phyloP scores from a whole-genome alignment of 2,888 invertebrate species.

The Eupithecia tripunctaria region DNA sequence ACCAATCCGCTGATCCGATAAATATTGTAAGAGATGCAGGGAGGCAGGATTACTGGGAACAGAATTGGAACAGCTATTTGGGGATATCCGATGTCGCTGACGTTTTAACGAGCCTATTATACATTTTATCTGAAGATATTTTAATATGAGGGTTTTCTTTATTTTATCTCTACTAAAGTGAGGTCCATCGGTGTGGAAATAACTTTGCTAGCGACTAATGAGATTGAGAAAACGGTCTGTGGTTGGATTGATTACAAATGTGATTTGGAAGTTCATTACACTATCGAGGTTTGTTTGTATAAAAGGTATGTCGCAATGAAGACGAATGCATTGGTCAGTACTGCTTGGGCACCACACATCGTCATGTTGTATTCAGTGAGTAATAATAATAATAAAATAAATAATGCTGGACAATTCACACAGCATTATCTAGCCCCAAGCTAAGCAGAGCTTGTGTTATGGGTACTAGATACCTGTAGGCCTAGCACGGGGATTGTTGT shows the following conservation, averaged over 20 bases:
- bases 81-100: constrained; percentile 26
- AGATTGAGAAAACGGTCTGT: neutral
- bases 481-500: too few species aligned
- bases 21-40: neutral
- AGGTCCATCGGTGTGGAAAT: neutral
- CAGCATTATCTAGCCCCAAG: too few species aligned
- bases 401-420: too few species aligned
- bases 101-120: constrained; percentile 12
- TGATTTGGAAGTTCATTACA: neutral
- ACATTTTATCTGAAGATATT: constrained; percentile 7
- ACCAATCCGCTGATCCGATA: constrained; percentile 1
- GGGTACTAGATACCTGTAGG: too few species aligned
- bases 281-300: neutral
- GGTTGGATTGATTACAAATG: neutral
- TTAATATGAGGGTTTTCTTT: neutral
- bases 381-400: too few species aligned
- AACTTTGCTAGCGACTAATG: neutral
- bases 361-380: neutral
- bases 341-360: neutral
- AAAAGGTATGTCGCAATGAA: neutral
- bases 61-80: constrained; percentile 29
- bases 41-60: constrained; percentile 13
- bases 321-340: neutral
- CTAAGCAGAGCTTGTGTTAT: too few species aligned
- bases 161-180: neutral